These are phyloP conservation scores for Lophochroa leadbeateri DNA, from an alignment of 2,113 vertebrate genomes.

Conservation along the genomic window DNA sequence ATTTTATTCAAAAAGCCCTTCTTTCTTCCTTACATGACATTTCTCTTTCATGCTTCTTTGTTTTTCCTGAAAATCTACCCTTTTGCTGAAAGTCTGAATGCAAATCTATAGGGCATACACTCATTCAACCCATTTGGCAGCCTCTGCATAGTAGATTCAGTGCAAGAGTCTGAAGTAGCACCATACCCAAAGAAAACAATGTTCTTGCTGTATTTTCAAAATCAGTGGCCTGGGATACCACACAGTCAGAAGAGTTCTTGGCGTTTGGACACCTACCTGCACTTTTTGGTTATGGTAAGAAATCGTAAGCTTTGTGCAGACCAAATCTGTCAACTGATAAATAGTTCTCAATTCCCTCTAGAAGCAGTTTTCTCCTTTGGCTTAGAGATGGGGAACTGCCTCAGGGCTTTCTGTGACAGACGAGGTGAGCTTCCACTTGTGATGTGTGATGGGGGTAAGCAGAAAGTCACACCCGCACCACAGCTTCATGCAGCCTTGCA, in stretches of 20 bases:
- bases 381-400: neutral
- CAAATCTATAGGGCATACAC: neutral
- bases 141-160: neutral
- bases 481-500: neutral
- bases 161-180: neutral
- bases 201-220: neutral
- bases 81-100: neutral
- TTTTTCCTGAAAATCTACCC: neutral
- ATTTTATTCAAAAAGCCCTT: neutral
- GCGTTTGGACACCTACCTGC: neutral
- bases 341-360: neutral
- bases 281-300: neutral
- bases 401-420: neutral
- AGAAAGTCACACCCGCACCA: neutral
- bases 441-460: neutral
- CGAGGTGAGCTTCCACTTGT: neutral
- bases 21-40: neutral
- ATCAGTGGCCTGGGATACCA: neutral
- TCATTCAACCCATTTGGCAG: neutral
- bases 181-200: neutral
- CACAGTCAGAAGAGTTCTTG: neutral
- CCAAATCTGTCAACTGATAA: neutral
- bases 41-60: neutral
- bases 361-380: neutral
- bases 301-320: neutral